Percentiles rank a stretch among this genome's conserved stretches.
phyloP scores from a whole-genome alignment of 1,140 invertebrate genomes.

The Centruroides vittatus region DNA sequence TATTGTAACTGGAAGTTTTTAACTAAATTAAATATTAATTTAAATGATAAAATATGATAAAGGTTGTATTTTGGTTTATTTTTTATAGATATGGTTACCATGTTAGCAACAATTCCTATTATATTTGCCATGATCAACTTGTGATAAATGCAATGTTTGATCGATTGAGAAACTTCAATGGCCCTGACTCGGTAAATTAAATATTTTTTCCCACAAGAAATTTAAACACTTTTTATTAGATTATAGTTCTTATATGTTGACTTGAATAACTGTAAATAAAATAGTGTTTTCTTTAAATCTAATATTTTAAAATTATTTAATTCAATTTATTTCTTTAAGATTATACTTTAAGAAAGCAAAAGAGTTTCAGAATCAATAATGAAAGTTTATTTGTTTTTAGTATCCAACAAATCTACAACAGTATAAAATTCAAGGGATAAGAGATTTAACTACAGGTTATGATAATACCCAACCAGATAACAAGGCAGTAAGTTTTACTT shows the following conservation, averaged over 20 bases:
- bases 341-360: background rate
- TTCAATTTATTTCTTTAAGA: background rate
- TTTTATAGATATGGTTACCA: slow-evolving; percentile 64
- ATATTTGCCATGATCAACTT: slow-evolving; percentile 59
- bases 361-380: background rate
- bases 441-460: slow-evolving; percentile 81
- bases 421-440: slow-evolving; percentile 53
- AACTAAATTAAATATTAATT: no score
- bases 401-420: slow-evolving; percentile 24
- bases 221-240: no score
- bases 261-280: no score
- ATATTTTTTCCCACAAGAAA: no score
- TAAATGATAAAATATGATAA: no score
- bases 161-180: slow-evolving; percentile 58
- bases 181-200: slow-evolving; percentile 33
- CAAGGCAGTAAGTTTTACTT: slow-evolving; percentile 39
- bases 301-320: slow-evolving; percentile 22
- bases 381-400: background rate
- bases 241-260: no score
- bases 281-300: no score
- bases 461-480: slow-evolving; percentile 57
- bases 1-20: no score
- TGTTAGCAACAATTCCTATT: slow-evolving; percentile 73
- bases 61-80: no score
- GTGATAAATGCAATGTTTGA: slow-evolving; percentile 65